Percentiles rank a stretch among this genome's conserved stretches.
Conservation (phyloP, 92 coral and sea anemone species). For the Parazoanthus swiftii region DNA sequence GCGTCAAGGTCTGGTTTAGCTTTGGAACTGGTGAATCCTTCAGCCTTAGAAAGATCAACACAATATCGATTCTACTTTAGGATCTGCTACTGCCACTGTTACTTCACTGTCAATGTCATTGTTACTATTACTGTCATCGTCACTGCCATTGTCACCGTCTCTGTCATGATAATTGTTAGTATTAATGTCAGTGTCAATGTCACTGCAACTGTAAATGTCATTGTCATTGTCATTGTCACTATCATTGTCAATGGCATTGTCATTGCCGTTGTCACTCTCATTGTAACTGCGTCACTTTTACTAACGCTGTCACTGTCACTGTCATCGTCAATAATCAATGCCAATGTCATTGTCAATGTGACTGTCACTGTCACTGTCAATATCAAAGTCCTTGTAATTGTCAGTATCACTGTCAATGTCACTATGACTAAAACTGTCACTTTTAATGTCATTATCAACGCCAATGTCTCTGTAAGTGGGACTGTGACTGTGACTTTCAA, state of each 20-base stretch:
- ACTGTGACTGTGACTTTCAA: no score
- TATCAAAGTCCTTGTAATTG: no score
- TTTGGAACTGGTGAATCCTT: background rate
- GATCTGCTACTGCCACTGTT: background rate
- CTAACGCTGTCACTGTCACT: background rate
- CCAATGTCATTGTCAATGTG: background rate
- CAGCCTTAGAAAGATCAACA: background rate
- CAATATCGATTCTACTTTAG: background rate
- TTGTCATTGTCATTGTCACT: background rate
- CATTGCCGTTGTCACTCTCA: background rate
- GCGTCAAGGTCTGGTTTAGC: conserved; percentile 25
- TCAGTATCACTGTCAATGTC: no score
- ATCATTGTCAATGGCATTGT: no score
- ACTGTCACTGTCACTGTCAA: no score
- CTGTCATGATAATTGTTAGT: background rate
- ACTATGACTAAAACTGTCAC: no score
- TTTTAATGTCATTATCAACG: no score
- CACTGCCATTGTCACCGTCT: background rate
- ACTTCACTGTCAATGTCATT: background rate
- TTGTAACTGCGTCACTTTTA: background rate
- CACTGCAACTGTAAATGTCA: background rate
- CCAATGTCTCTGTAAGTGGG: no score
- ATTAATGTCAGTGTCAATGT: background rate
- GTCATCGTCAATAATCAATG: no score
- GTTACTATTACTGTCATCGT: no score